Conservation (phyloP, 2,797 vertebrate species). For the Naso thynnoides region DNA sequence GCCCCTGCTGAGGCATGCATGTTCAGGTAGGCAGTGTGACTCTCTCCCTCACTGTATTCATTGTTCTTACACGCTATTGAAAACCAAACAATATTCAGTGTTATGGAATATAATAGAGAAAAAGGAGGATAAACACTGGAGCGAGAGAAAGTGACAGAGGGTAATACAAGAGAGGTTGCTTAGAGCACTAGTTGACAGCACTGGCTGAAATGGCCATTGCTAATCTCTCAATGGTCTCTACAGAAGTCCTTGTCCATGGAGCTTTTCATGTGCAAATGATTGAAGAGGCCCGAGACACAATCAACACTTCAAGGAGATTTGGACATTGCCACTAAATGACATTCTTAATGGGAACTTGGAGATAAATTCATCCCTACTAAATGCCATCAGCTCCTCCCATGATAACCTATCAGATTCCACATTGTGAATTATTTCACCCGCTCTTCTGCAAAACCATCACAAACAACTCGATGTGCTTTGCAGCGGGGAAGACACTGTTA, state of each 20-base stretch:
- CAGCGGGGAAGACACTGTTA: constrained; percentile 52
- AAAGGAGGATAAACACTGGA: constrained; percentile 17
- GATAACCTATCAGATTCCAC: constrained; percentile 69
- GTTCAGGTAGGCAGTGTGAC: constrained; percentile 35
- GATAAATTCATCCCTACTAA: constrained; percentile 63
- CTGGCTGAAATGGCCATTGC: constrained; percentile 48
- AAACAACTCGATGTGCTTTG: constrained; percentile 47
- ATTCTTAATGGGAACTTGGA: constrained; percentile 65
- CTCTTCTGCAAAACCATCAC: constrained; percentile 39
- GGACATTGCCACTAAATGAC: constrained; percentile 58
- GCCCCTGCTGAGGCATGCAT: constrained; percentile 28
- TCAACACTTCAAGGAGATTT: constrained; percentile 74
- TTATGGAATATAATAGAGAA: constrained; percentile 31
- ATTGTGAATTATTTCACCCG: constrained; percentile 53
- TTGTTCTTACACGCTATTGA: constrained; percentile 48
- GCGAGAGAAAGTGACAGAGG: constrained; percentile 32
- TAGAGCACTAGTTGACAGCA: constrained; percentile 44
- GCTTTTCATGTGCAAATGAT: constrained; percentile 69
- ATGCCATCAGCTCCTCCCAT: constrained; percentile 60
- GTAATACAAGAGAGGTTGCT: constrained; percentile 42
- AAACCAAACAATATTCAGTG: constrained; percentile 42
- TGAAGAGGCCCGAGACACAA: constrained; percentile 61
- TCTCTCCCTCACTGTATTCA: constrained; percentile 27
- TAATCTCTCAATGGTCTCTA: constrained; percentile 53
- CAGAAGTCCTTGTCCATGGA: constrained; percentile 26